Evolutionary conservation across 2,888 invertebrate species (phyloP).

Genomic region (Harpalus rubripes): DNA sequence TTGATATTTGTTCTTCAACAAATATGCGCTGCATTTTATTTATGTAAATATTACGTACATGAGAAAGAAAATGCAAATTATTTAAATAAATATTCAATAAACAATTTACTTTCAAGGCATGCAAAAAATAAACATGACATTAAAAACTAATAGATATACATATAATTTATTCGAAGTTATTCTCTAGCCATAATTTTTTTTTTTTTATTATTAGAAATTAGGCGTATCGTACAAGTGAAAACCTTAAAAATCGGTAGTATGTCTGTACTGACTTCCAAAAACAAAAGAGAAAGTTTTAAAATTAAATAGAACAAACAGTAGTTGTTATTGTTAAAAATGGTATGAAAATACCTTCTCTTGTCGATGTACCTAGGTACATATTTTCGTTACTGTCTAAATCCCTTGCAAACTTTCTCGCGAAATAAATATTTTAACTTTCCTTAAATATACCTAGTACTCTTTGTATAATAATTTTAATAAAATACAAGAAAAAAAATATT

Average conservation of each 20-base stretch:
- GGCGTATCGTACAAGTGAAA: background rate
- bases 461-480: background rate
- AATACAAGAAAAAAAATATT: background rate
- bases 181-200: background rate
- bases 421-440: constrained; percentile 15
- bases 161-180: background rate
- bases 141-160: background rate
- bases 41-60: background rate
- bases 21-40: background rate
- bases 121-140: background rate
- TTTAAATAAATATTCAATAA: constrained; percentile 1
- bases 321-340: background rate
- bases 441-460: background rate
- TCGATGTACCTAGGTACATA: background rate
- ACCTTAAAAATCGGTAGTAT: background rate
- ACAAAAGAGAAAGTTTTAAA: constrained; percentile 8
- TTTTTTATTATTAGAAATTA: background rate
- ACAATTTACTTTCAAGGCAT: constrained; percentile 5
- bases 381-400: background rate
- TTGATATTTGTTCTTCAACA: background rate
- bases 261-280: background rate
- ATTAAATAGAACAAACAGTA: background rate
- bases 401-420: background rate
- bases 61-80: background rate
- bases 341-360: background rate